Base-by-base conservation (phyloP, 2,797 vertebrate species). In the Malurus leucopterus region DNA sequence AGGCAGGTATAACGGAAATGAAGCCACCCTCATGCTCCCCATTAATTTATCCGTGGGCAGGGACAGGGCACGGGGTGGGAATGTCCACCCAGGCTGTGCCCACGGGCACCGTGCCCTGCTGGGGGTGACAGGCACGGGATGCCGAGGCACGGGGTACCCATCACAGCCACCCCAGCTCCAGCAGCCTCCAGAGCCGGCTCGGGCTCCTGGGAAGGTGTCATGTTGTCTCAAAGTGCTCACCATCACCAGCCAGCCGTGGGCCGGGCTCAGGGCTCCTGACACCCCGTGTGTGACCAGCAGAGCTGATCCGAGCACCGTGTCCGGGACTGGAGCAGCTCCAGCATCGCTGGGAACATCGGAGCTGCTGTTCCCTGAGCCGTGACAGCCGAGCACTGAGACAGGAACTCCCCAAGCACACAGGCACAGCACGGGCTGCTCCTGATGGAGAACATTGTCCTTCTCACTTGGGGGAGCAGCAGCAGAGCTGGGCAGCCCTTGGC, bases 151-250 rank as follows among this genome's bases (percentile, higher is more conserved):
- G 0, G 43, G 47, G 40, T 49, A 38, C 47, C 46, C 70, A 3
- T 1, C 0, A 0, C 70, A 19, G 4, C 2, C 29, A 11, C 15
- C 24, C 11, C 43, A 20, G 54, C 76, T 65, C 54, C 70, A 47
- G 19, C 7, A 38, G 54, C 32, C 41, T 23, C 58, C 71, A 80
- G 57, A 59, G 50, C 49, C 24, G 54, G 46, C 63, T 17, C 32
- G 7, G 50, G 13, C 55, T 50, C 22, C 14, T 1, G 38, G 74
- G 47, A 41, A 44, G 0, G 2, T 0, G 0, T 11, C 63, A 13
- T 0, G 0, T 19, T 8, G 40, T 89, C 75, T 64, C n/a, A 57
- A n/a, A 12, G 10, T 13, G 4, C 41, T 59, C 82, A 41, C 30
- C 61, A 38, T 4, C 86, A 3, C 49, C 73, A 8, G 65, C 0